phyloP scores from a whole-genome alignment of 2,888 invertebrate species.

The Caenorhabditis imperialis region DNA sequence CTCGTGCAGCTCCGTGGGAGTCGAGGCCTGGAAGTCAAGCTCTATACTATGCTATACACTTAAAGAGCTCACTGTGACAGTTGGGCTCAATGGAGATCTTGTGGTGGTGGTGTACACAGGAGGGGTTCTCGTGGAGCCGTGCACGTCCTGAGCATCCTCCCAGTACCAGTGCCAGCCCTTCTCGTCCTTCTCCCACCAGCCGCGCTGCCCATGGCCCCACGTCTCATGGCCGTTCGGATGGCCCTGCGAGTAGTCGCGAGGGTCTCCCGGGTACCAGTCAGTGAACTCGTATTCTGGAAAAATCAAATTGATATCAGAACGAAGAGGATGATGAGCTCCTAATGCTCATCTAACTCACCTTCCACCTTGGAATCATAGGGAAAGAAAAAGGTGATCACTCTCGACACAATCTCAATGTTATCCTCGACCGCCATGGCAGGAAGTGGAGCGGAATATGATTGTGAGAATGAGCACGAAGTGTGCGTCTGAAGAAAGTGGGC shows the following conservation, averaged over 20 bases:
- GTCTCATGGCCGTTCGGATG: constrained; percentile 52
- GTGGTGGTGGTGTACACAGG: background rate
- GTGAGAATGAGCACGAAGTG: background rate
- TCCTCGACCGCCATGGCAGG: constrained; percentile 1
- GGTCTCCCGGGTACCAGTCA: constrained; percentile 44
- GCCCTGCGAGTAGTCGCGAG: constrained; percentile 36
- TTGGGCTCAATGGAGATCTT: background rate
- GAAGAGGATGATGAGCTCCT: too few relatives aligned
- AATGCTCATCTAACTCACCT: constrained; percentile 22
- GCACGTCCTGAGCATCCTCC: constrained; percentile 8
- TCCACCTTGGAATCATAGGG: constrained; percentile 47
- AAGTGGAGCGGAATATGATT: background rate
- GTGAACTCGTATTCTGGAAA: constrained; percentile 34
- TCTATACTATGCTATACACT: background rate
- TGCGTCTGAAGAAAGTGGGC: constrained; percentile 17
- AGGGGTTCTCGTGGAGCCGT: background rate
- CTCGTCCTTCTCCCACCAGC: constrained; percentile 30
- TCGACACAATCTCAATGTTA: constrained; percentile 35
- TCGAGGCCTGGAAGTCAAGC: background rate
- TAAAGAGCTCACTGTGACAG: constrained; percentile 7
- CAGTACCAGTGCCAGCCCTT: constrained; percentile 44
- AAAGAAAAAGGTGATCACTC: constrained; percentile 52
- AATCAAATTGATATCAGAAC: background rate
- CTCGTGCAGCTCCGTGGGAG: constrained; percentile 3
- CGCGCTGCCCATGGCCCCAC: constrained; percentile 46